Conservation (phyloP, 2,113 vertebrate species). For the Thryonomys swinderianus region DNA sequence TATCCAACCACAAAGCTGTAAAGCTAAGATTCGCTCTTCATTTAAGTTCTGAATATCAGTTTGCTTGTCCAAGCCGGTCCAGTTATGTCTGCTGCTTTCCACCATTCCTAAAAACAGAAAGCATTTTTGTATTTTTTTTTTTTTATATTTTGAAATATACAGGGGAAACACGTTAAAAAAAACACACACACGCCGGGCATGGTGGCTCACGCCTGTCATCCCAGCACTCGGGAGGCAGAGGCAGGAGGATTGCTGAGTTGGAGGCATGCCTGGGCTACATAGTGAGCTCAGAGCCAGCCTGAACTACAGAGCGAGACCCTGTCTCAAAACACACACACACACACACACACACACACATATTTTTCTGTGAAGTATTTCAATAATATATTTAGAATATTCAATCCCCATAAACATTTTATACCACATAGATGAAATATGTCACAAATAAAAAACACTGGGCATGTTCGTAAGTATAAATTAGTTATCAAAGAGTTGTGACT, state of each 20-base stretch:
- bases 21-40: constrained; percentile 95
- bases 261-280: too few species aligned
- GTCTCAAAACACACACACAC: too few species aligned
- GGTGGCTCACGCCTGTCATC: too few species aligned
- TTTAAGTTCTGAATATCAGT: constrained; percentile 93
- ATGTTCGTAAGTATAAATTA: neutral
- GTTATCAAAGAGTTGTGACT: neutral
- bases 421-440: neutral
- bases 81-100: constrained; percentile 92
- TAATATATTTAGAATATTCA: constrained; percentile 1
- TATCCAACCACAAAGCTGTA: constrained; percentile 98
- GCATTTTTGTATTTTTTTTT: constrained; percentile 49
- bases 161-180: neutral
- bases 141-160: constrained; percentile 38
- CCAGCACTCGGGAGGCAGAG: too few species aligned
- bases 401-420: constrained; percentile 21
- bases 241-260: too few species aligned
- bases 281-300: too few species aligned
- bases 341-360: too few species aligned
- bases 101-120: constrained; percentile 89
- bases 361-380: constrained; percentile 39
- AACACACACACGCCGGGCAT: too few species aligned
- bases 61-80: constrained; percentile 94
- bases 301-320: too few species aligned
- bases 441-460: constrained; percentile 12